Percentiles rank a stretch among this genome's conserved stretches.
phyloP scores from a whole-genome alignment of 2,113 vertebrate genomes.

The Aleadryas rufinucha region DNA sequence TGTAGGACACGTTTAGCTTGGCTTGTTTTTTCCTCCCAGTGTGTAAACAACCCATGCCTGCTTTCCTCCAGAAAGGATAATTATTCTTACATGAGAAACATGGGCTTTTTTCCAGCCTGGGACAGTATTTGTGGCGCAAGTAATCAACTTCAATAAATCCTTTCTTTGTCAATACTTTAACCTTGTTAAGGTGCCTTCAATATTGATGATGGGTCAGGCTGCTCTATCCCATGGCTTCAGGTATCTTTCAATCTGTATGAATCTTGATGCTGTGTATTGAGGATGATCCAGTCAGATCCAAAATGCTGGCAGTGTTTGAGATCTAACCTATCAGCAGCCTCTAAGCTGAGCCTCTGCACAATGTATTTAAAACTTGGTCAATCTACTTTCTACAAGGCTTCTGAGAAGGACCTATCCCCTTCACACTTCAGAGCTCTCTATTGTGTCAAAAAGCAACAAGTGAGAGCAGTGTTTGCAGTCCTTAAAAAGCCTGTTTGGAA shows the following conservation, averaged over 20 bases:
- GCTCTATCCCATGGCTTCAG: background rate
- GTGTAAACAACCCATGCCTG: background rate
- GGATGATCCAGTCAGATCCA: background rate
- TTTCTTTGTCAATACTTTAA: background rate
- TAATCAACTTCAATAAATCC: background rate
- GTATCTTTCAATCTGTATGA: background rate
- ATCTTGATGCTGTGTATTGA: background rate
- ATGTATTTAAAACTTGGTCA: background rate
- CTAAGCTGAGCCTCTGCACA: background rate
- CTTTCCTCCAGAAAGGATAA: background rate
- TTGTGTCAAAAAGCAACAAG: background rate
- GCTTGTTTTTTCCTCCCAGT: background rate
- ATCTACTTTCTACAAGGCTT: background rate
- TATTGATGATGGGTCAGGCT: background rate
- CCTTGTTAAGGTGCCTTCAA: background rate
- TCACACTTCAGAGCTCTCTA: background rate
- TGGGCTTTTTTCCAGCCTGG: background rate
- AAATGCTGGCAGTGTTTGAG: background rate
- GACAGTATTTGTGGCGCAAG: background rate
- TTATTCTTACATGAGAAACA: background rate
- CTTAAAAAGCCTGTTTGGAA: background rate
- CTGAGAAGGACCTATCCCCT: background rate
- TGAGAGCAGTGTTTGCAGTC: background rate
- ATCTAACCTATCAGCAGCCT: background rate
- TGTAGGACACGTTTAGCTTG: background rate